Conservation (phyloP, 1,140 invertebrate genomes). For the Calliphora vicina region DNA sequence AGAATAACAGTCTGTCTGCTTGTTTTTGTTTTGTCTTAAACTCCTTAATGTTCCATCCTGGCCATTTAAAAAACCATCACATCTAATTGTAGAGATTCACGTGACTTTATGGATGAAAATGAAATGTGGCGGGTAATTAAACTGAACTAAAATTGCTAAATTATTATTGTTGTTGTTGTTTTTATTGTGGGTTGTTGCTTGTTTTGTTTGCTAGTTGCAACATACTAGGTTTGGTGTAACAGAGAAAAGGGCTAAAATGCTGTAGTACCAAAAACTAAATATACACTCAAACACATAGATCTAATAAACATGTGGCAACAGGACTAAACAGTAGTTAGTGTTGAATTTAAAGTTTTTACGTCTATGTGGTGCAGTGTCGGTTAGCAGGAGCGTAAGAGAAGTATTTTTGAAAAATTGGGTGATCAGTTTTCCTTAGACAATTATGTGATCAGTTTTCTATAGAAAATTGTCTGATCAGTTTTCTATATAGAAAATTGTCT, state of each 20-base stretch:
- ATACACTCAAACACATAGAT: background rate
- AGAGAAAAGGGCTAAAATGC: slow-evolving; percentile 21
- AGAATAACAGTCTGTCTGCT: background rate
- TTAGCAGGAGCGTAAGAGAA: background rate
- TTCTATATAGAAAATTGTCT: no score
- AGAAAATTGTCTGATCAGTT: no score
- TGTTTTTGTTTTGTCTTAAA: background rate
- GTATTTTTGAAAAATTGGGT: background rate
- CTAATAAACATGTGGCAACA: background rate
- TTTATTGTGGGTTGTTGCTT: background rate
- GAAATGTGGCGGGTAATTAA: slow-evolving; percentile 62
- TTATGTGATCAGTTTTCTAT: no score
- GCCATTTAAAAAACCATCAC: background rate
- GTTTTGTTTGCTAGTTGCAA: slow-evolving; percentile 13
- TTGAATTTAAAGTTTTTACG: background rate
- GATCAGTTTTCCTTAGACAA: no score
- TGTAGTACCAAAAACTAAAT: background rate
- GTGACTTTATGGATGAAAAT: slow-evolving; percentile 46
- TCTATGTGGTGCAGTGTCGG: background rate
- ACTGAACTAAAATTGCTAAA: slow-evolving; percentile 59
- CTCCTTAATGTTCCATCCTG: background rate
- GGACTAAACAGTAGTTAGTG: background rate
- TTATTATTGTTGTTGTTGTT: slow-evolving; percentile 47
- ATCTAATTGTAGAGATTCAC: slow-evolving; percentile 26
- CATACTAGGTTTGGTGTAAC: background rate